phyloP scores from a whole-genome alignment of 2,797 vertebrate genomes.

The Rhinatrema bivittatum region DNA sequence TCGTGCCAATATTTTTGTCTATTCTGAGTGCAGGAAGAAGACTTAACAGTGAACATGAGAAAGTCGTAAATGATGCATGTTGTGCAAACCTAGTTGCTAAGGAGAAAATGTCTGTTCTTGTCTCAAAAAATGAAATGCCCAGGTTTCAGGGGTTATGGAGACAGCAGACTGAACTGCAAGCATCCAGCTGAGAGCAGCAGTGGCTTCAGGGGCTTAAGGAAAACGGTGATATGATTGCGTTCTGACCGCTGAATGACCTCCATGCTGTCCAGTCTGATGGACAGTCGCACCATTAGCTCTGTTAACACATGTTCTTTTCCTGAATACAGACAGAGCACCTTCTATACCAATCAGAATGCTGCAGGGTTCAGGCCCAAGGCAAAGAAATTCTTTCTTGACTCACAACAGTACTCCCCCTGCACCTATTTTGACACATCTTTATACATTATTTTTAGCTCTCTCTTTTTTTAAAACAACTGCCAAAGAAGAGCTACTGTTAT shows the following conservation, averaged over 20 bases:
- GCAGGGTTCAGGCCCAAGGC: conserved; percentile 27
- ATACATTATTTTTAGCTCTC: too few relatives aligned
- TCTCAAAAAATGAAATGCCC: conserved; percentile 22
- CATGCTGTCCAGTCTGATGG: conserved; percentile 56
- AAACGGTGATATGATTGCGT: conserved; percentile 58
- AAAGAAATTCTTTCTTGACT: conserved; percentile 20
- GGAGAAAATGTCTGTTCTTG: conserved; percentile 36
- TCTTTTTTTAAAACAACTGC: too few relatives aligned
- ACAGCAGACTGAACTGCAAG: conserved; percentile 30
- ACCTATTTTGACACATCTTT: too few relatives aligned
- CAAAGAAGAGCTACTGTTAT: too few relatives aligned
- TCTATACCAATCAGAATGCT: conserved; percentile 37
- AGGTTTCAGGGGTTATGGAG: conserved; percentile 25
- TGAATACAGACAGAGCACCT: conserved; percentile 39
- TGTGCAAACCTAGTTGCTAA: conserved; percentile 42
- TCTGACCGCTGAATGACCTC: conserved; percentile 74
- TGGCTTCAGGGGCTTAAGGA: conserved; percentile 28
- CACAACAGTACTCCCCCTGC: not conserved
- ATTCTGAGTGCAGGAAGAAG: not conserved
- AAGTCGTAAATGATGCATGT: conserved; percentile 2
- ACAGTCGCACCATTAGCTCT: conserved; percentile 54
- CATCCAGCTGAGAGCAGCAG: conserved; percentile 18
- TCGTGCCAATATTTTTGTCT: not conserved
- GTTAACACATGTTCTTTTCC: conserved; percentile 59
- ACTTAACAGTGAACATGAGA: conserved; percentile 17